Base-by-base conservation (phyloP, 2,888 invertebrate species). In the Chrysotoxum bicinctum region DNA sequence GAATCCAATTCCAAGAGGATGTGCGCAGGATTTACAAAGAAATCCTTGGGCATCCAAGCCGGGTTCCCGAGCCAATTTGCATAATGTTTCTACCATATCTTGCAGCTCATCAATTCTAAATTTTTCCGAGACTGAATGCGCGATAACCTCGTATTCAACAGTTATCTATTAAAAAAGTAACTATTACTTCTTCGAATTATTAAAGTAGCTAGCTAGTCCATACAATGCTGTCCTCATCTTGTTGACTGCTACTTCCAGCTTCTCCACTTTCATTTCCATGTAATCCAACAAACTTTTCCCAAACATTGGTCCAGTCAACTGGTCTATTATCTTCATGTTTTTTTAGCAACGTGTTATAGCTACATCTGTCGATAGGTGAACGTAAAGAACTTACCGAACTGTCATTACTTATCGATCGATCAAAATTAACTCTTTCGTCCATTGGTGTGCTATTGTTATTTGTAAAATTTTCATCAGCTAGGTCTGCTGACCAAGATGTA, bases 41-140 rank as follows among this genome's bases (percentile, higher is more conserved):
- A 97, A 98, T 89, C 97, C 96, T 91, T 98, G 98, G 16, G 93
- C 91, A 91, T 97, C 97, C 23, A 98, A 92, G 0, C 98, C 98
- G 83, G 94, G 94, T 91, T 98, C 98, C 60, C 93, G 93, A 0
- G 96, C 94, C 70, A 97, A 92, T 87, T 93, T 93, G 21, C 95
- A 95, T 35, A 96, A 90, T 88, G 95, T 94, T 54, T 93, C 93
- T 10, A 95, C 94, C 92, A 96, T 93, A 88, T 93, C 93, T 79
- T 94, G 93, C 74, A 94, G 89, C 87, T 94, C 94, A 40, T 89
- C 91, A 56, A 93, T 92, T 87, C 94, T 93, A 88, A 94, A 94
- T 45, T 93, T 93, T 10, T 93, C 93, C 4, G 93, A 92, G 12
- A 88, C 92, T 52, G 93, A 92, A 84, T 92, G 93, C 2, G 93